phyloP scores from a whole-genome alignment of 2,113 vertebrate genomes.

The Typhlomys cinereus region DNA sequence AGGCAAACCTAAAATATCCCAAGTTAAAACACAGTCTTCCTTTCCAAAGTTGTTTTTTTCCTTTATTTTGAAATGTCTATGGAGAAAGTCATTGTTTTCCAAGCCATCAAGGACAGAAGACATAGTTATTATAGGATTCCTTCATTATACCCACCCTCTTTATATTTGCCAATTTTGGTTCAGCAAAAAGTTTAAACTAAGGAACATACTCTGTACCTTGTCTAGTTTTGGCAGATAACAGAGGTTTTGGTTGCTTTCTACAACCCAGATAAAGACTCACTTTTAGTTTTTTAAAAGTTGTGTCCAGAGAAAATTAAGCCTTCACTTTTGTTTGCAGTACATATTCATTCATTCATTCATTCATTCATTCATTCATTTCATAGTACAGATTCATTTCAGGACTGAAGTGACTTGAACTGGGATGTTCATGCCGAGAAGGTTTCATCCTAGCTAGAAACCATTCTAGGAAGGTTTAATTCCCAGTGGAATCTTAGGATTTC shows the following conservation, averaged over 20 bases:
- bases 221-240: background rate
- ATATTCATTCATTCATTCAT: background rate
- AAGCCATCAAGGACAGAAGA: conserved; percentile 8
- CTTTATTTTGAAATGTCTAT: background rate
- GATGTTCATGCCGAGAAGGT: background rate
- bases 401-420: background rate
- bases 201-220: background rate
- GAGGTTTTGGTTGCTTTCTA: conserved; percentile 3
- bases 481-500: background rate
- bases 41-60: no score
- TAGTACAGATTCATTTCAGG: background rate
- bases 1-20: conserved; percentile 10
- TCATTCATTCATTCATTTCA: background rate
- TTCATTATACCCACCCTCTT: no score
- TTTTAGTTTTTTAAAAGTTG: conserved; percentile 8
- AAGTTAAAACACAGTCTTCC: background rate
- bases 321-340: background rate
- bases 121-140: background rate
- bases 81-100: conserved; percentile 9
- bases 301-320: background rate
- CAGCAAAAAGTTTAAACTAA: background rate
- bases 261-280: background rate
- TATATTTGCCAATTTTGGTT: conserved; percentile 24
- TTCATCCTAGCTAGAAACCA: background rate
- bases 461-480: no score